Evolutionary conservation across 2,888 invertebrate species (phyloP).

Genomic region (Proisotoma minuta): DNA sequence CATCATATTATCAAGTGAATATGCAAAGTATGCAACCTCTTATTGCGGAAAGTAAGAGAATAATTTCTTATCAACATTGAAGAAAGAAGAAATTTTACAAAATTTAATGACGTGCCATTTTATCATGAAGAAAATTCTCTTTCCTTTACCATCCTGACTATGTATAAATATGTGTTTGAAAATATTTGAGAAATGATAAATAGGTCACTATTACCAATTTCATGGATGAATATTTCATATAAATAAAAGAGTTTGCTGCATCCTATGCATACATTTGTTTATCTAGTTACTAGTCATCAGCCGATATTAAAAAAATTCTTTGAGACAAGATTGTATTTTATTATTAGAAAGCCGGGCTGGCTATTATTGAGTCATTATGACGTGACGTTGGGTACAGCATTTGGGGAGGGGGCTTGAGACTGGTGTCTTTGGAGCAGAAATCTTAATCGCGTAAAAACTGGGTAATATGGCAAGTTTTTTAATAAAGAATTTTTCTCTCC

Average conservation of each 20-base stretch:
- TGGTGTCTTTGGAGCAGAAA: constrained; percentile 1
- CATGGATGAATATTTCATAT: not conserved
- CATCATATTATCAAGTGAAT: not conserved
- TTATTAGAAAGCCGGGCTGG: not conserved
- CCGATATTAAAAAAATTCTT: not conserved
- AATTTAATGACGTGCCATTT: too few relatives aligned
- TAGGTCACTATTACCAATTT: constrained; percentile 3
- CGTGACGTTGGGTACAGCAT: not conserved
- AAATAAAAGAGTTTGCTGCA: not conserved
- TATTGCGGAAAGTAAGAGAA: not conserved
- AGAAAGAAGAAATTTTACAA: too few relatives aligned
- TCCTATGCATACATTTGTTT: too few relatives aligned
- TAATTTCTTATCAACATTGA: not conserved
- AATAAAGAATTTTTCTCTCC: constrained; percentile 28
- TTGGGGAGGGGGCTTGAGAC: not conserved
- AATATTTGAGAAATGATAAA: not conserved
- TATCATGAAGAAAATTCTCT: not conserved
- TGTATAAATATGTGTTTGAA: too few relatives aligned
- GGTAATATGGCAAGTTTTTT: constrained; percentile 24
- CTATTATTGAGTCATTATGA: not conserved
- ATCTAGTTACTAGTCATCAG: not conserved
- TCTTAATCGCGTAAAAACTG: constrained; percentile 4
- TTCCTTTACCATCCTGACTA: too few relatives aligned
- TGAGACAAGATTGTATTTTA: not conserved
- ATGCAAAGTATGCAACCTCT: constrained; percentile 6